Base-by-base conservation (phyloP, 2,113 vertebrate genomes). In the Antechinus stuartii region DNA sequence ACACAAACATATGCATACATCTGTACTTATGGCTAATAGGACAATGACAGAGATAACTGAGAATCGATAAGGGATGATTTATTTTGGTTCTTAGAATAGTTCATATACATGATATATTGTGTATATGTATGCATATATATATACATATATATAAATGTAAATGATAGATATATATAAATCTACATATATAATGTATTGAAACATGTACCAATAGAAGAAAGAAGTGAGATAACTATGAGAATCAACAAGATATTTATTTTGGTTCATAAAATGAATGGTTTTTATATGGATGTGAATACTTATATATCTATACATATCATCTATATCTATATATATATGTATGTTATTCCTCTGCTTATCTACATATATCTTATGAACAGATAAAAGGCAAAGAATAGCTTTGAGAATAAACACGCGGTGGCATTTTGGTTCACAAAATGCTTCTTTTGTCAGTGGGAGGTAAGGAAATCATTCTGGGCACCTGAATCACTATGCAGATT, bases 371-470 rank as follows among this genome's bases (percentile, higher is more conserved):
- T 84, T 55, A 42, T 42, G 23, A 93, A 76, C 68, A 93, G 95
- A 91, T 94, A 92, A 95, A 91, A 91, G 91, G 49, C 61, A 35
- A 91, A 93, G 91, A 95, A 53, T 46, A 56, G 91, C n/a, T 42
- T 8, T 42, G 94, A 50, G 12, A 91, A 89, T 54, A 93, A 91
- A 54, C 49, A 42, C 0, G 92, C 9, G 53, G 0, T 4, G 92
- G 54, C 54, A 27, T 95, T 90, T 53, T 92, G 27, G 96, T 90
- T 97, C 89, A 90, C 11, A 90, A 92, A 97, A 96, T 92, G 89
- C 54, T 22, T 95, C 94, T 68, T 98, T 97, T 96, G 91, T 98
- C 95, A 97, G 49, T 95, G 89, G 56, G 95, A 94, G 95, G 30
- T 52, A 47, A 90, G 92, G 95, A 95, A 91, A 76, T 96, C 94